Conservation (phyloP, 2,113 vertebrate genomes). For the Dermatemys mawii region DNA sequence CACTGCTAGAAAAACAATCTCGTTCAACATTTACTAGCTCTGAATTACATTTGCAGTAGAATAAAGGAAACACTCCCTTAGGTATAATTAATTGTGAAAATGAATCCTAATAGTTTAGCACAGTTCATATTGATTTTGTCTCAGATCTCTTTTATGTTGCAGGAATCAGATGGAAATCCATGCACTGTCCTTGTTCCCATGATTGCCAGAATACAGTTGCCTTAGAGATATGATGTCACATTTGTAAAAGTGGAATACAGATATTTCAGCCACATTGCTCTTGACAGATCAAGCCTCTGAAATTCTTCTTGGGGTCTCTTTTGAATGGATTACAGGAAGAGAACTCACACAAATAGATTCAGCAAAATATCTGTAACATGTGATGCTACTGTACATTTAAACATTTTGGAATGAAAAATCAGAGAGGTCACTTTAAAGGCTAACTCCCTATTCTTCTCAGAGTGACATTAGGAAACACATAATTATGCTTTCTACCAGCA, state of each 20-base stretch:
- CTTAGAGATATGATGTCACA: slow-evolving; percentile 44
- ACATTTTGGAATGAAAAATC: slow-evolving; percentile 45
- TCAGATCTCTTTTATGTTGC: slow-evolving; percentile 27
- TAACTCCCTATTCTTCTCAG: slow-evolving; percentile 21
- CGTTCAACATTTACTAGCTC: background rate
- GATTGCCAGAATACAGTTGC: slow-evolving; percentile 46
- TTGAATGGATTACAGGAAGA: background rate
- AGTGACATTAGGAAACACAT: slow-evolving; percentile 49
- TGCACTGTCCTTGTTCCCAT: slow-evolving; percentile 10
- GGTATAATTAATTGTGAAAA: slow-evolving; percentile 36
- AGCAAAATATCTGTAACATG: slow-evolving; percentile 60
- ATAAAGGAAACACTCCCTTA: background rate
- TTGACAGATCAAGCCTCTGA: background rate
- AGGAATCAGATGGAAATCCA: slow-evolving; percentile 58
- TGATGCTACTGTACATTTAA: slow-evolving; percentile 58
- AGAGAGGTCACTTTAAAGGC: slow-evolving; percentile 45
- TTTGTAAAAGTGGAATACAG: background rate
- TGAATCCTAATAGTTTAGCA: background rate
- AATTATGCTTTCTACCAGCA: slow-evolving; percentile 12
- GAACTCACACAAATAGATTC: slow-evolving; percentile 21
- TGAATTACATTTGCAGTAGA: slow-evolving; percentile 13
- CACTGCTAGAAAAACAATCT: background rate
- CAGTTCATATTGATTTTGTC: slow-evolving; percentile 38
- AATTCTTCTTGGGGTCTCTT: slow-evolving; percentile 29
- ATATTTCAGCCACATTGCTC: background rate